These are phyloP conservation scores for Miniopterus natalensis DNA, from an alignment of 2,113 vertebrate species.

Conservation along the genomic window DNA sequence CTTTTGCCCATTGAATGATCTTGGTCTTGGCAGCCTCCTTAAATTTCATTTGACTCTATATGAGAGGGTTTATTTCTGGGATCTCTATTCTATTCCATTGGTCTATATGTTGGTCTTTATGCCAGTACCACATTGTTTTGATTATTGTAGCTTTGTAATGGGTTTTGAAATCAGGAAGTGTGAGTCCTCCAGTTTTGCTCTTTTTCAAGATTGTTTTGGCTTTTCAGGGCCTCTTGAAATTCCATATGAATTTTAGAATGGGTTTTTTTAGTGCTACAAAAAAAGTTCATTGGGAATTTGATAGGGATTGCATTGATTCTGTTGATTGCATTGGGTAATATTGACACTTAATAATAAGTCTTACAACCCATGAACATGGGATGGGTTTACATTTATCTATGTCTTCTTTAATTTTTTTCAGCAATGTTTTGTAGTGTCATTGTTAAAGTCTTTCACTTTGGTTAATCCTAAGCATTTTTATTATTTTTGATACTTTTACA, in stretches of 20 bases:
- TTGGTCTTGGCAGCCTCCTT: background rate
- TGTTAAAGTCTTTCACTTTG: background rate
- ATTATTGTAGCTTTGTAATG: background rate
- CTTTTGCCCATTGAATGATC: background rate
- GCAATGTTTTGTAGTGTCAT: background rate
- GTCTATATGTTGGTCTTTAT: background rate
- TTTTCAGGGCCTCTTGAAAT: background rate
- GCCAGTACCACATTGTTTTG: background rate
- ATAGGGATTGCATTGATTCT: background rate
- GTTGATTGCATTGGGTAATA: background rate
- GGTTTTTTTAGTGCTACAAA: background rate
- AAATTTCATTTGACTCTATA: background rate
- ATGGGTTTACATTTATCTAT: background rate
- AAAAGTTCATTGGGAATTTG: background rate
- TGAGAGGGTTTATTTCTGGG: background rate
- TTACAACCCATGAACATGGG: background rate
- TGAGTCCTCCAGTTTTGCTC: background rate
- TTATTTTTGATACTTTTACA: background rate
- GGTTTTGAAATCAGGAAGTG: background rate
- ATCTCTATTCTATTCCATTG: background rate
- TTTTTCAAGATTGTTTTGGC: background rate
- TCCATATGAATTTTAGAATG: conserved; percentile 3
- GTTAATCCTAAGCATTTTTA: background rate
- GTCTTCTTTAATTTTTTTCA: background rate
- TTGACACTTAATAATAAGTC: background rate